Conservation (phyloP, 2,797 vertebrate genomes). For the Luscinia megarhynchos region DNA sequence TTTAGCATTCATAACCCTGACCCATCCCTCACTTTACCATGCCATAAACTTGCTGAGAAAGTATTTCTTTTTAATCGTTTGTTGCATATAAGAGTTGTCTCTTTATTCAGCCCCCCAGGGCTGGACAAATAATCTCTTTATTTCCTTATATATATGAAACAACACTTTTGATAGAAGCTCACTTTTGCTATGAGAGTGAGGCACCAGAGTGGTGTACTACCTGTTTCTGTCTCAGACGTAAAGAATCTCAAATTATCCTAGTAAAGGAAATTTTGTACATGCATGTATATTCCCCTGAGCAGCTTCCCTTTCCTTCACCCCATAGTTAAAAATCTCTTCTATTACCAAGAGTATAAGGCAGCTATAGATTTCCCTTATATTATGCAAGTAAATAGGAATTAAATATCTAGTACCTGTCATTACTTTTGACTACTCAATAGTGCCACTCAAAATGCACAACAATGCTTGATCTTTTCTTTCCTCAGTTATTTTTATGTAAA, state of each 20-base stretch:
- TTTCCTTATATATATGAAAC: background rate
- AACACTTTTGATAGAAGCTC: background rate
- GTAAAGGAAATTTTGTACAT: background rate
- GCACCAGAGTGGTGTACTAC: background rate
- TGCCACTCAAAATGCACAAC: background rate
- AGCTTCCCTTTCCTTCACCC: background rate
- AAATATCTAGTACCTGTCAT: background rate
- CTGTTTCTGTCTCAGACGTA: background rate
- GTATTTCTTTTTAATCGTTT: background rate
- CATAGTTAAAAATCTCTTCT: background rate
- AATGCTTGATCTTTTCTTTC: background rate
- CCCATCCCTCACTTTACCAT: background rate
- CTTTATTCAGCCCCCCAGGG: background rate
- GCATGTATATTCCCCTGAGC: background rate
- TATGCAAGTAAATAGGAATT: background rate
- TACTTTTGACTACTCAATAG: background rate
- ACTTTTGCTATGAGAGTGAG: background rate
- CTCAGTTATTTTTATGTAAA: background rate
- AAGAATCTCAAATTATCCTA: background rate
- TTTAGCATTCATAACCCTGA: background rate
- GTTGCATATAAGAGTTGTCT: background rate
- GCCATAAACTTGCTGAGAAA: background rate
- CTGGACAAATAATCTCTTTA: background rate
- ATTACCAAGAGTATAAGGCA: background rate
- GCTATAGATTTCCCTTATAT: background rate